Base-by-base conservation (phyloP, 2,113 vertebrate species). In the Stomatorhinus ivindoensis region DNA sequence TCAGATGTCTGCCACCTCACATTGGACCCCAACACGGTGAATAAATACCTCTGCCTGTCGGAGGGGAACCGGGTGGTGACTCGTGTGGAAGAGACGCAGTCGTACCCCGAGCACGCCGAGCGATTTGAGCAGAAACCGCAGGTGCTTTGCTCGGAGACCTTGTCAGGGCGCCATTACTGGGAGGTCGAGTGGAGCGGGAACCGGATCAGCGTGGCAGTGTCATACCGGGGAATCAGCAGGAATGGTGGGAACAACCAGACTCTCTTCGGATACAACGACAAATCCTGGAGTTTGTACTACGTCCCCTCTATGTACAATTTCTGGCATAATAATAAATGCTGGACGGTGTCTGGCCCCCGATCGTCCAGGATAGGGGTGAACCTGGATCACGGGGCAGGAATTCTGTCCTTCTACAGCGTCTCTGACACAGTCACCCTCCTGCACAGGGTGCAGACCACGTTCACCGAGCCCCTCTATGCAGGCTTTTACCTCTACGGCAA, bases 211-310 rank as follows among this genome's bases (percentile, higher is more conserved):
- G 89, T 98, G 89, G 97, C 97, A 0, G 92, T 97, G 27, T 93
- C 97, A 0, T 97, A 97, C 91, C 90, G 21, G 0, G 87, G 90
- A 0, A 96, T 98, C 5, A 2, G 89, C 0, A 91, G 95, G 50
- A 89, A 90, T 80, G 93, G 94, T 13, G 93, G 94, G 1, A 92
- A 92, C 9, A 93, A 93, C 0, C 96, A 96, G 91, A 95, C 92
- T 89, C 97, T 97, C 61, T 69, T 69, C 0, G 97, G 97, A 1
- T 93, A 96, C 5, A 97, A 96, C 0, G 39, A 91, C 3, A n/a
- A 91, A 46, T 98, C 97, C 0, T 98, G 97, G 97, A 97, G 97
- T 53, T 93, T 95, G 44, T 89, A 61, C 24, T 94, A 93, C 73
- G 83, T 88, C 86, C 13, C 88, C 0, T 90, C 91, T 94, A 88